Evolutionary conservation across 2,888 invertebrate species (phyloP), one percentile per base, ranked within the genome.

Genomic region (Aporophyla lueneburgensis): DNA sequence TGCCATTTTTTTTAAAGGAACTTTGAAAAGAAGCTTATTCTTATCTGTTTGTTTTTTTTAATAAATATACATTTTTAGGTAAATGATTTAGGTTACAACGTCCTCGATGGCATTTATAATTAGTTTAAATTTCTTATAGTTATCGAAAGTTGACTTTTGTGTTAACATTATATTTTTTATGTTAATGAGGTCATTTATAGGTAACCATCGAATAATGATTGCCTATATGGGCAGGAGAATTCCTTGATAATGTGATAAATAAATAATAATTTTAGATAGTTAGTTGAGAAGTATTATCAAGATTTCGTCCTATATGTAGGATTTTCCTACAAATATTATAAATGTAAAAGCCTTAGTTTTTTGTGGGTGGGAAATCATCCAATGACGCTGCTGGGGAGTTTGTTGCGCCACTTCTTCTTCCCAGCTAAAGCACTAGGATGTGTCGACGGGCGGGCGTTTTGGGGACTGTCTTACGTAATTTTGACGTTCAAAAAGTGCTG

Each of bases 251-350:
- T 67, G 56, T 67, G 62, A 67, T 78, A 62, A n/a, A 14, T 62
- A 10, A 14, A 61, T 73, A 5, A 56, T 72, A 54, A 49, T 56
- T 53, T 16, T 51, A 58, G 19, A 33, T 61, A 67, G 7, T 5
- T 21, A 24, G 19, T 49, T 14, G 49, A 9, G 24, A 66, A 46
- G 10, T 46, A 27, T 10, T n/a, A 53, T 43, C 51, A 54, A 7
- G 53, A 68, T 62, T 73, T 53, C 53, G 68, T 69, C 68, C 59
- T n/a, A 61, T 56, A 33, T 49, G 24, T n/a, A 5, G n/a, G 2
- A 46, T 46, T 12, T 1, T 43, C 43, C 7, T 9, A 43, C 43
- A 9, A 43, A 43, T 43, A 43, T 43, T 43, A 12, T 46, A 9
- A 43, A 43, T 43, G 43, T 9, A 9, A 43, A 43, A 43, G 43